phyloP scores from a whole-genome alignment of 2,888 invertebrate species.

The Lasioglossum morio region DNA sequence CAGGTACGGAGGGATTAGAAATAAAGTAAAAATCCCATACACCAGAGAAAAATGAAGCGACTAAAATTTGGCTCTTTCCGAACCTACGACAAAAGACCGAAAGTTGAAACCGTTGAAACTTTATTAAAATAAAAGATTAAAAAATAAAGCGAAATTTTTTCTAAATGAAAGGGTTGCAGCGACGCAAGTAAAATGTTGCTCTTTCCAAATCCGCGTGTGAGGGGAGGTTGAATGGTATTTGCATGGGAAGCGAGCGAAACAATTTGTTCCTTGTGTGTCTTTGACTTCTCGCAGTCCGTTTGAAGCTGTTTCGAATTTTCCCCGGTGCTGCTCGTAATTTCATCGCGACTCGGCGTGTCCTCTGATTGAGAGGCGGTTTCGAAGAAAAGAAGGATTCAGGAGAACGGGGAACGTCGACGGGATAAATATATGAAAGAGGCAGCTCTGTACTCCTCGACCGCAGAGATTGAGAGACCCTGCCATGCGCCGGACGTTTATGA shows the following conservation, averaged over 20 bases:
- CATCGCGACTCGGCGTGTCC: neutral
- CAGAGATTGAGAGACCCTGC: constrained; percentile 35
- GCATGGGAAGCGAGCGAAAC: neutral
- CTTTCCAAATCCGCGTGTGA: neutral
- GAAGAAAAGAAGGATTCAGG: neutral
- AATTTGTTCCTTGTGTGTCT: neutral
- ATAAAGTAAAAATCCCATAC: neutral
- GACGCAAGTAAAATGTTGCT: neutral
- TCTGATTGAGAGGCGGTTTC: neutral
- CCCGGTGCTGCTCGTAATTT: neutral
- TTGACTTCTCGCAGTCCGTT: neutral
- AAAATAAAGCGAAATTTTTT: neutral
- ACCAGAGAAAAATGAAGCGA: neutral
- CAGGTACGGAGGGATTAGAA: too few species aligned
- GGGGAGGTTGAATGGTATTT: neutral
- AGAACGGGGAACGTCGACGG: neutral
- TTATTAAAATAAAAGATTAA: neutral
- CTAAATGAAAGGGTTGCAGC: neutral
- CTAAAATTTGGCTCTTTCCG: neutral
- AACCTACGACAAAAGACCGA: neutral
- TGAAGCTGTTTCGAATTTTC: neutral
- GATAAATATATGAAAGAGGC: constrained; percentile 42
- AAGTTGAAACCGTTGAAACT: neutral
- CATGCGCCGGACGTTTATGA: constrained; percentile 50
- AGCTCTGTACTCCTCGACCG: neutral